Evolutionary conservation across 2,888 invertebrate species (phyloP), one percentile per base, ranked within the genome.

Genomic region (Drosophila antonietae): DNA sequence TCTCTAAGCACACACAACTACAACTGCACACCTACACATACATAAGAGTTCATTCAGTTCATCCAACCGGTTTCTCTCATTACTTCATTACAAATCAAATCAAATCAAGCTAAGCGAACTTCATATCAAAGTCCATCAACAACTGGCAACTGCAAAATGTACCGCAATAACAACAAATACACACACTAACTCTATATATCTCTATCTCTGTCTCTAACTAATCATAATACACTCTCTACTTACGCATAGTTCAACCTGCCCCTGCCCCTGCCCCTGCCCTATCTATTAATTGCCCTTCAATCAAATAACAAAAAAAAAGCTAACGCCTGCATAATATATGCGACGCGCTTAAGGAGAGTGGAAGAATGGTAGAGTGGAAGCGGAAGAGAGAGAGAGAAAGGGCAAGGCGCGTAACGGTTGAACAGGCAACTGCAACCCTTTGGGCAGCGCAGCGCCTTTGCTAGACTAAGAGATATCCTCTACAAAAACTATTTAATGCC

Each of bases 31-130:
- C 47, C 0, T 15, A n/a, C 35, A 31, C 55, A 39, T 12, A 12
- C 57, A 28, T 1, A 28, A 6, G 28, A 69, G 35, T 61, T 64
- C 59, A 68, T 33, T n/a, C 23, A 49, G 63, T 41, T 47, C 76
- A 69, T 69, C 58, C 59, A 62, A 52, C 62, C 52, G 52, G 47
- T 63, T 74, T 35, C 6, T 67, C 75, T 70, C 79, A 77, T 79
- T 67, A 58, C 58, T 75, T 77, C 72, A 79, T 37, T 61, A 49
- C 60, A 39, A 65, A 49, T 41, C 41, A 47, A 37, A 53, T 23
- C 51, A 47, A 37, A 53, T 23, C 51, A 15, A n/a, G 9, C 41
- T 23, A 23, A 55, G 2, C 14, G 28, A 56, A 20, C 31, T 62
- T 37, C 76, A 63, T 43, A 46, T 62, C 51, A 47, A 44, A 41